Evolutionary conservation across 2,797 vertebrate species (phyloP).

Genomic region (Scleropages formosus): DNA sequence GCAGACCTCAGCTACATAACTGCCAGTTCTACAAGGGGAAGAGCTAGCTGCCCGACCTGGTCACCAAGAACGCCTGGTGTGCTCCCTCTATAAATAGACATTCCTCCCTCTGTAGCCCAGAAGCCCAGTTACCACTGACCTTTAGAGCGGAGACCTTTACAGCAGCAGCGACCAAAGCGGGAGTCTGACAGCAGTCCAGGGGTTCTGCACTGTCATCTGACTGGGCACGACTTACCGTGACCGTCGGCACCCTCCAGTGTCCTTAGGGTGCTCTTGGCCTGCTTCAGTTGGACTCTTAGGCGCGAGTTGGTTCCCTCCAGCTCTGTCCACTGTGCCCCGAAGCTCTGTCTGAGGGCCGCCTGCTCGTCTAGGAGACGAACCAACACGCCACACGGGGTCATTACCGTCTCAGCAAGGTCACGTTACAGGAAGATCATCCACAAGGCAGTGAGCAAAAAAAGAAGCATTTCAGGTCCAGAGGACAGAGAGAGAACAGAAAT

Average conservation of each 20-base stretch:
- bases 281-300: slow-evolving; percentile 72
- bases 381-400: slow-evolving; percentile 24
- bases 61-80: neutral
- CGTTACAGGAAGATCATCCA: too few relatives aligned
- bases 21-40: neutral
- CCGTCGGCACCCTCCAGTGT: slow-evolving; percentile 69
- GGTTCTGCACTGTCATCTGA: neutral
- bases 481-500: too few relatives aligned
- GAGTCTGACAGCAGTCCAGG: neutral
- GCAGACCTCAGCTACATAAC: too few relatives aligned
- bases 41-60: neutral
- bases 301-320: slow-evolving; percentile 62
- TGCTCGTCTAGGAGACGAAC: slow-evolving; percentile 66
- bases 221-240: slow-evolving; percentile 63
- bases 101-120: slow-evolving; percentile 13
- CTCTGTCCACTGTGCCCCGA: slow-evolving; percentile 61
- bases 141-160: neutral
- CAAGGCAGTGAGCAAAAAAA: too few relatives aligned
- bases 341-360: slow-evolving; percentile 66
- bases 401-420: too few relatives aligned
- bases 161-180: neutral
- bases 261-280: slow-evolving; percentile 67
- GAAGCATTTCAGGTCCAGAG: too few relatives aligned
- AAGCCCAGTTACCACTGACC: slow-evolving; percentile 26
- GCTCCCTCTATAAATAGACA: slow-evolving; percentile 26